phyloP scores from a whole-genome alignment of 2,797 vertebrate species.

The Neoniphon sammara region DNA sequence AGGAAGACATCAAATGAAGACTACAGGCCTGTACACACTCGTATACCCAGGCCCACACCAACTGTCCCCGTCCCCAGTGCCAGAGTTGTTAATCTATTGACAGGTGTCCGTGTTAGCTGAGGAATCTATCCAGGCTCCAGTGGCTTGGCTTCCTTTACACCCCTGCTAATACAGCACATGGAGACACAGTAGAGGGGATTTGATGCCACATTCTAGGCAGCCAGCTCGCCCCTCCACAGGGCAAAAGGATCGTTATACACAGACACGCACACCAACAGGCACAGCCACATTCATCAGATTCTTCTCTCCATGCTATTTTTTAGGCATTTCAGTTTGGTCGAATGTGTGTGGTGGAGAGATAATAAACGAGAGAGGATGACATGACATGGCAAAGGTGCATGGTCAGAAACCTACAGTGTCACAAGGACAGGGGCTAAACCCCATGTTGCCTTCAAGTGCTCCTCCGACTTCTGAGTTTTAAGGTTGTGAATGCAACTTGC shows the following conservation, averaged over 20 bases:
- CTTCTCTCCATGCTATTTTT: not conserved
- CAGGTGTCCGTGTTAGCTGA: slow-evolving; percentile 73
- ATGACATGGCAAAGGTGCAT: not conserved
- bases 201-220: slow-evolving; percentile 42
- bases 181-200: slow-evolving; percentile 35
- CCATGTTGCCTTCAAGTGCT: slow-evolving; percentile 4
- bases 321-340: not conserved
- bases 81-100: slow-evolving; percentile 75
- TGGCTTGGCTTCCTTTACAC: slow-evolving; percentile 60
- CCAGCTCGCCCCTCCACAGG: not conserved
- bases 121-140: slow-evolving; percentile 62
- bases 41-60: slow-evolving; percentile 21
- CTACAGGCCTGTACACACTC: not conserved
- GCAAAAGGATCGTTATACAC: not conserved
- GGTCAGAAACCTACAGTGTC: not conserved
- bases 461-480: not conserved
- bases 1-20: slow-evolving; percentile 29
- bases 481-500: not conserved
- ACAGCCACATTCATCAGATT: slow-evolving; percentile 16
- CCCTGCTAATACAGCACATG: slow-evolving; percentile 45
- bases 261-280: slow-evolving; percentile 12
- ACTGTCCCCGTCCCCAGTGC: slow-evolving; percentile 37
- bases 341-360: not conserved
- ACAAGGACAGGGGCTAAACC: not conserved
- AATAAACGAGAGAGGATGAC: not conserved